Conservation (phyloP, 1,140 invertebrate species). For the Camponotus vicinus region DNA sequence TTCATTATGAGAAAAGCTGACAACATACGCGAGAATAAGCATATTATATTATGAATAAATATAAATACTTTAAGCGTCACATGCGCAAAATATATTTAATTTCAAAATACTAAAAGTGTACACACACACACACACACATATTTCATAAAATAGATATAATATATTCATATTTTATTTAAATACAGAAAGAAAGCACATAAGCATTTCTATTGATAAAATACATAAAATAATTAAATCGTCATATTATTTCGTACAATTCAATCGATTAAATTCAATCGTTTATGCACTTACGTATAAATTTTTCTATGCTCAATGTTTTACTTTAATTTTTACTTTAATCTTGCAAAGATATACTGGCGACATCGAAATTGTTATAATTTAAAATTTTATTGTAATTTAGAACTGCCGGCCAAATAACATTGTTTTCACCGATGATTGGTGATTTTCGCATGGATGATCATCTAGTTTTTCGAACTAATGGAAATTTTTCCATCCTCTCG, state of each 20-base stretch:
- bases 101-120: too few species aligned
- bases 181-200: not conserved
- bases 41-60: not conserved
- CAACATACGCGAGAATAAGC: not conserved
- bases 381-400: conserved; percentile 31
- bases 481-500: conserved; percentile 27
- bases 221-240: not conserved
- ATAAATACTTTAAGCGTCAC: not conserved
- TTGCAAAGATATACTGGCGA: conserved; percentile 35
- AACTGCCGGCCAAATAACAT: conserved; percentile 70
- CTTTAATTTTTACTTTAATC: conserved; percentile 51
- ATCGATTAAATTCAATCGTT: not conserved
- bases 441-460: conserved; percentile 6
- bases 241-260: conserved; percentile 3
- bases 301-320: not conserved
- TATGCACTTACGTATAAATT: not conserved
- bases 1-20: not conserved
- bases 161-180: not conserved
- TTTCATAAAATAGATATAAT: not conserved
- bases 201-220: not conserved
- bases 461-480: conserved; percentile 37
- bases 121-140: not conserved
- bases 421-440: conserved; percentile 65
- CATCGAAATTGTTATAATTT: conserved; percentile 70
- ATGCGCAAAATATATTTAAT: not conserved